Evolutionary conservation across 1,140 invertebrate genomes (phyloP), one percentile per base, ranked within the genome.

Genomic region (Drosophila funebris): DNA sequence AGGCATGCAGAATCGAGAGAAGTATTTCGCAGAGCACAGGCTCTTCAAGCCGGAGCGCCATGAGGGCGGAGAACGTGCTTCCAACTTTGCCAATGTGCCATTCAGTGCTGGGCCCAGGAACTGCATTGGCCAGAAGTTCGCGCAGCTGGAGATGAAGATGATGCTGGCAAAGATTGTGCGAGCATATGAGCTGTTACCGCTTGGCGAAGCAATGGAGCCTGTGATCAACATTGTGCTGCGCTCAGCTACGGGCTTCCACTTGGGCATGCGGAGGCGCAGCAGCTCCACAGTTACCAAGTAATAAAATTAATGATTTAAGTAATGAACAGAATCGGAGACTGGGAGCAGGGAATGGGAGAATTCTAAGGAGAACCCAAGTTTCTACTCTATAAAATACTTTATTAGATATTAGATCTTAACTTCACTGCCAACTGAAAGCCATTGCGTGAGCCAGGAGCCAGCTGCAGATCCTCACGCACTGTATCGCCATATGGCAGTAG

Each of bases 31-130:
- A 5, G 63, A 91, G 6, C 69, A 78, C 0, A 20, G 58, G 3
- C 74, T 73, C 1, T 96, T 95, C 75, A 91, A 94, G 83, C 95
- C 95, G 0, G 95, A 96, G 13, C 91, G 95, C 37, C 95, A 95
- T 83, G 57, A 79, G 64, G 29, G 92, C 63, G 41, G 73, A 0
- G 62, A 81, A 14, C 79, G 80, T n/a, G 75, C 92, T 11, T 90
- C 92, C 18, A 92, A 92, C 14, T 95, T 91, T 68, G 90, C 92
- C 2, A 95, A 94, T 76, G 91, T 95, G n/a, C 95, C 95, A 3
- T 96, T 96, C 71, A 95, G 94, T 76, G 95, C 94, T 4, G 95
- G 95, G 8, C 93, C 93, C 0, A 92, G 95, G 46, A 96, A 96
- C 79, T 96, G 95, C 76, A 95, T 96, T 22, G 95, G 95, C 0